These are phyloP conservation scores for Stenchaetothrips biformis DNA, from an alignment of 2,888 invertebrate genomes.

Conservation along the genomic window DNA sequence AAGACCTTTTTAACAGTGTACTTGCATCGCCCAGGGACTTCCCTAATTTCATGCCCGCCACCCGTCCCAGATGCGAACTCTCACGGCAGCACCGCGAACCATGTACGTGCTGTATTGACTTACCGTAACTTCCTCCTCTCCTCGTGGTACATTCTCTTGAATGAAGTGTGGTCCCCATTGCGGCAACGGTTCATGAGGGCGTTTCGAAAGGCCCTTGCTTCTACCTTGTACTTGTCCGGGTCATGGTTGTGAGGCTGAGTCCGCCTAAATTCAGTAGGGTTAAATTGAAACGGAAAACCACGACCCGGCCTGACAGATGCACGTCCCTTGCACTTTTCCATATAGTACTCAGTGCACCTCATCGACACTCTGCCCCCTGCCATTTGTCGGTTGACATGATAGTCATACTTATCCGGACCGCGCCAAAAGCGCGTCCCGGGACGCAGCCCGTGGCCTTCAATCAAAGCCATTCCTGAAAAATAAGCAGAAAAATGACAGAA, in stretches of 20 bases:
- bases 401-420: neutral
- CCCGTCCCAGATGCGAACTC: too few species aligned
- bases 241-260: neutral
- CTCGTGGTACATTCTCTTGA: neutral
- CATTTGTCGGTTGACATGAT: neutral
- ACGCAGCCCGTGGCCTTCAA: too few species aligned
- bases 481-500: too few species aligned
- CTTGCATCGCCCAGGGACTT: too few species aligned
- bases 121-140: neutral
- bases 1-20: too few species aligned
- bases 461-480: too few species aligned
- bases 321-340: neutral
- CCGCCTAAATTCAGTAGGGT: too few species aligned
- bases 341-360: neutral
- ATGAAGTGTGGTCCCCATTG: neutral
- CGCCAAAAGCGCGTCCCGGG: too few species aligned
- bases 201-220: neutral
- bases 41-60: too few species aligned
- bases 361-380: neutral
- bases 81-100: too few species aligned
- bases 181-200: neutral
- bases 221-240: neutral
- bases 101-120: neutral
- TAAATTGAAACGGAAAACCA: too few species aligned
- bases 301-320: too few species aligned